Evolutionary conservation across 2,888 invertebrate species (phyloP), one percentile per base, ranked within the genome.

Genomic region (Meloe dianella): DNA sequence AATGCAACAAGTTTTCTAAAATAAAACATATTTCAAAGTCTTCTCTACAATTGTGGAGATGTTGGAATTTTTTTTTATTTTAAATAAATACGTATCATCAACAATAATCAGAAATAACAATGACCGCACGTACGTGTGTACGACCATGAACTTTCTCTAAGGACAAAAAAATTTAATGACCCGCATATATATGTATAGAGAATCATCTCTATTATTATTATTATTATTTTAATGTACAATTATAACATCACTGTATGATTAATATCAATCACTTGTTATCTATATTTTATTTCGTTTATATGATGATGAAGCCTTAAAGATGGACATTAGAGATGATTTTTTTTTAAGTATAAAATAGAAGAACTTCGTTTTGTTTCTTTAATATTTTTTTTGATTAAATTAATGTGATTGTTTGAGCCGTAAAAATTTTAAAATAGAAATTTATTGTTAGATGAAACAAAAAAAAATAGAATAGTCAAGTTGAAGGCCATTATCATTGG

Each of bases 121-220:
- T 68, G 68, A 68, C 68, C 68, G 68, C 65, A 63, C 27, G 22
- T n/a, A n/a, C n/a, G n/a, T n/a, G n/a, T 24, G 57, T 32, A 32
- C 59, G 68, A 59, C 68, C 68, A 32, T 68, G 68, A 68, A 68
- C 68, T 54, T 63, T 57, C n/a, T 60, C 62, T 64, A 38, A 32
- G 38, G 29, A 30, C 22, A 35, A 35, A 59, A 59, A 59, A 59
- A 35, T 35, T 68, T 68, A 68, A 68, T 68, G 68, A 68, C 68
- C 68, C 68, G 68, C 68, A 68, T 67, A 63, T 47, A 57, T 10
- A n/a, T n/a, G n/a, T n/a, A 62, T 59, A 60, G 60, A 57, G 64
- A 58, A 60, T 57, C 67, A 59, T 22, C 30, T 22, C 35, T 29
- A 35, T 10, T n/a, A n/a, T n/a, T n/a, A n/a, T n/a, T n/a, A n/a